Conservation (phyloP, 2,888 invertebrate species). For the Gari tellinella region DNA sequence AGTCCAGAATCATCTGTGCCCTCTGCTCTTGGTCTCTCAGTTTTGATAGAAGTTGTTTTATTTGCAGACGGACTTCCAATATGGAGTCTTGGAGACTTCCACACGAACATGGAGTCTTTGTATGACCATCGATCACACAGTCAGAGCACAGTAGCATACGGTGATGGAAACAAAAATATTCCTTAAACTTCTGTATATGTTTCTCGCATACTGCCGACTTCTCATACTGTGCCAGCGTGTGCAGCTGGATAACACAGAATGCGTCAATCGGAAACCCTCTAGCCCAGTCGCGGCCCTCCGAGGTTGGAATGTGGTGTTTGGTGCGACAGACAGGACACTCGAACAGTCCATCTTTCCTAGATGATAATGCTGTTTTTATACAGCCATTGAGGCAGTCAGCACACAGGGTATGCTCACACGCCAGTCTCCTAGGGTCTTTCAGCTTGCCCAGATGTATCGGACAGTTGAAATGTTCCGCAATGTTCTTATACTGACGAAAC, state of each 20-base stretch:
- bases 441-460: slow-evolving; percentile 60
- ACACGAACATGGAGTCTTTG: slow-evolving; percentile 55
- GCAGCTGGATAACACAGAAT: slow-evolving; percentile 60
- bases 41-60: slow-evolving; percentile 56
- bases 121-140: slow-evolving; percentile 55
- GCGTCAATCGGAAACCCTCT: slow-evolving; percentile 57
- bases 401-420: slow-evolving; percentile 61
- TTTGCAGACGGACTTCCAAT: slow-evolving; percentile 57
- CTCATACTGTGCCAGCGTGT: slow-evolving; percentile 54
- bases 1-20: slow-evolving; percentile 55
- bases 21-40: slow-evolving; percentile 54
- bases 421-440: slow-evolving; percentile 46
- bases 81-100: slow-evolving; percentile 61
- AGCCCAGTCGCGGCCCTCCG: slow-evolving; percentile 49
- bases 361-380: slow-evolving; percentile 44
- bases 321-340: slow-evolving; percentile 59
- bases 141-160: slow-evolving; percentile 56
- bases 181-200: slow-evolving; percentile 58
- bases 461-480: slow-evolving; percentile 59
- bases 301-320: slow-evolving; percentile 51
- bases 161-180: slow-evolving; percentile 61
- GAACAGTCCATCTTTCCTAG: slow-evolving; percentile 53
- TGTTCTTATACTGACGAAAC: slow-evolving; percentile 56
- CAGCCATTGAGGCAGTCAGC: slow-evolving; percentile 58
- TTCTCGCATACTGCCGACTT: slow-evolving; percentile 47